Conservation (phyloP, 2,888 invertebrate genomes). For the Acanthosepion esculentum region DNA sequence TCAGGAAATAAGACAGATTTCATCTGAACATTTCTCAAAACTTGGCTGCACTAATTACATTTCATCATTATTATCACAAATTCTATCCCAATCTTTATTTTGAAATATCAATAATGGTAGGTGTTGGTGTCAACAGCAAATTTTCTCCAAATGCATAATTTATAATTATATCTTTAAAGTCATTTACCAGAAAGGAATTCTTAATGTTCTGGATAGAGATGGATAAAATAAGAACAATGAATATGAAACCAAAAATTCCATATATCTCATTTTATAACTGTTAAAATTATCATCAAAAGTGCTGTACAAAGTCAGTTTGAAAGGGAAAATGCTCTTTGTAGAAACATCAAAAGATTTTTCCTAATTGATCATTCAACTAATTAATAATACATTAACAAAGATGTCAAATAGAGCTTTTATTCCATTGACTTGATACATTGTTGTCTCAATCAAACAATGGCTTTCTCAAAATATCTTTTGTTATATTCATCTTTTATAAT, state of each 20-base stretch:
- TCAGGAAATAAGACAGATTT: too few relatives aligned
- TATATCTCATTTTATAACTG: neutral
- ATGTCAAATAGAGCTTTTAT: neutral
- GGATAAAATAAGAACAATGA: neutral
- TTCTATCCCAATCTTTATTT: neutral
- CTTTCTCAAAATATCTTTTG: neutral
- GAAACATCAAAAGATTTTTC: neutral
- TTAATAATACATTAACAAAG: neutral
- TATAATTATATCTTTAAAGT: neutral
- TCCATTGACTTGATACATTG: neutral
- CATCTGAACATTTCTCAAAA: neutral
- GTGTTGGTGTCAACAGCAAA: neutral
- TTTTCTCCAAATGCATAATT: neutral
- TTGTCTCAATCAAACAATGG: neutral
- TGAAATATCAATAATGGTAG: neutral
- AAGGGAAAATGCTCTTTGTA: conserved; percentile 17
- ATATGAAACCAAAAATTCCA: neutral
- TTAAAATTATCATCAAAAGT: neutral
- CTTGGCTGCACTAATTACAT: neutral
- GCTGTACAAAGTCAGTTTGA: neutral
- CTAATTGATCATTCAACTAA: neutral
- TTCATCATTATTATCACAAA: neutral
- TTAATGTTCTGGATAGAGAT: neutral
- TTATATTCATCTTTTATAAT: neutral
- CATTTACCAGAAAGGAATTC: conserved; percentile 33